Conservation (phyloP, 2,888 invertebrate species). For the Acutogordius australiensis region DNA sequence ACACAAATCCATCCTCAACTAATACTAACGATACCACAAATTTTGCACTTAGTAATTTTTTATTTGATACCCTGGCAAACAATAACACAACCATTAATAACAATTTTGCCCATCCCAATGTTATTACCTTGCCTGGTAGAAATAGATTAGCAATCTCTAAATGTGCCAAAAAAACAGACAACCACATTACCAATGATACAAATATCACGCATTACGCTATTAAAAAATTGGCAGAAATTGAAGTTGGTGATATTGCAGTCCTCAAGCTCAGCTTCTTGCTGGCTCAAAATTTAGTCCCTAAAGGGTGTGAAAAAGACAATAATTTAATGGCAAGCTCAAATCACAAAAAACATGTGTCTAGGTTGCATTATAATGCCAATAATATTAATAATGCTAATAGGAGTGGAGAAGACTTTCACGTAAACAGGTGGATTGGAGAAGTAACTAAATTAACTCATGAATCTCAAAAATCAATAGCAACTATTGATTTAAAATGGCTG, state of each 20-base stretch:
- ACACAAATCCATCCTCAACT: neutral
- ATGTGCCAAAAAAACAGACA: neutral
- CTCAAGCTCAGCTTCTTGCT: neutral
- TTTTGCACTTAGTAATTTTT: no score
- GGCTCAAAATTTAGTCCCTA: neutral
- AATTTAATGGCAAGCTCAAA: no score
- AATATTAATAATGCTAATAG: neutral
- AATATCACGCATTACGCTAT: neutral
- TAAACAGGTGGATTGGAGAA: neutral
- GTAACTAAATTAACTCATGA: neutral
- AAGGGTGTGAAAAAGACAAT: no score
- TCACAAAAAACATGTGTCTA: no score
- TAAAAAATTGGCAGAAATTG: neutral
- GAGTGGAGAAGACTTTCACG: neutral
- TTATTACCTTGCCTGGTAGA: neutral
- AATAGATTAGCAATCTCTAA: neutral
- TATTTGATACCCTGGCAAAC: no score
- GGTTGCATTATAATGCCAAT: neutral
- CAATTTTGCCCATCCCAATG: no score
- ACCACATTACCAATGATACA: neutral
- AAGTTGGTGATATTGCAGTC: neutral
- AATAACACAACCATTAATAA: no score
- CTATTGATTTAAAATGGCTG: neutral
- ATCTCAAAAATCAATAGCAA: neutral
- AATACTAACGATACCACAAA: neutral